Percentiles rank a stretch among this genome's conserved stretches.
Evolutionary conservation across 2,797 vertebrate species (phyloP).

Genomic region (Distichodus sexfasciatus): DNA sequence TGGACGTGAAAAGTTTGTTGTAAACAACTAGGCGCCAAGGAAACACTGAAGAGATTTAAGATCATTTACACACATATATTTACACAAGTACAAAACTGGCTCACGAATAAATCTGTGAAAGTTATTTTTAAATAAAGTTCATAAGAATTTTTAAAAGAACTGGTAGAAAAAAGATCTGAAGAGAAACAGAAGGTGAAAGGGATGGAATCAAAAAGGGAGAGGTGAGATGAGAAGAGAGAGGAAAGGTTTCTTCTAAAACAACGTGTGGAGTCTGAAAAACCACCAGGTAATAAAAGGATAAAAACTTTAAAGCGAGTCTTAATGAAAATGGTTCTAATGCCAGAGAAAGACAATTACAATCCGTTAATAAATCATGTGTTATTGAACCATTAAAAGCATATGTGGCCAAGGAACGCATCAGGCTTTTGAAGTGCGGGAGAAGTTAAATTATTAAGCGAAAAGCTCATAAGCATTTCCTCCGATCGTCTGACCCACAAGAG

Average conservation of each 20-base stretch:
- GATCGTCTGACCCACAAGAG: slow-evolving; percentile 63
- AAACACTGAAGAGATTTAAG: no score
- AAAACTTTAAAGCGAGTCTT: neutral
- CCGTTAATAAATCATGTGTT: slow-evolving; percentile 73
- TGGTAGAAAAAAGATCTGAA: no score
- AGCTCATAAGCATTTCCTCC: slow-evolving; percentile 70
- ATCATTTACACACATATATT: no score
- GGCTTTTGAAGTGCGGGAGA: slow-evolving; percentile 69
- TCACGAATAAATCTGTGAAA: no score
- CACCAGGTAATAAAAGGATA: neutral
- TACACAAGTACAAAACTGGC: no score
- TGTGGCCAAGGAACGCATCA: slow-evolving; percentile 60
- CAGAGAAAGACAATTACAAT: slow-evolving; percentile 65
- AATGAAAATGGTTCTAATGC: slow-evolving; percentile 40
- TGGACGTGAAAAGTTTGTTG: neutral
- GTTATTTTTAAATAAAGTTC: no score
- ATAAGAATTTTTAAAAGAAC: no score
- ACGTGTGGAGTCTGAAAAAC: neutral
- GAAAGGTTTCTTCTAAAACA: no score
- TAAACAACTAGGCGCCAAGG: neutral
- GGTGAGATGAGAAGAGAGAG: no score
- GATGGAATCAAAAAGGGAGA: no score
- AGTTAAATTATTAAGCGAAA: slow-evolving; percentile 71
- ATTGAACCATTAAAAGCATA: slow-evolving; percentile 71
- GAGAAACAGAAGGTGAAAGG: no score